Conservation (phyloP, 2,888 invertebrate genomes). For the Leucozona laternaria region DNA sequence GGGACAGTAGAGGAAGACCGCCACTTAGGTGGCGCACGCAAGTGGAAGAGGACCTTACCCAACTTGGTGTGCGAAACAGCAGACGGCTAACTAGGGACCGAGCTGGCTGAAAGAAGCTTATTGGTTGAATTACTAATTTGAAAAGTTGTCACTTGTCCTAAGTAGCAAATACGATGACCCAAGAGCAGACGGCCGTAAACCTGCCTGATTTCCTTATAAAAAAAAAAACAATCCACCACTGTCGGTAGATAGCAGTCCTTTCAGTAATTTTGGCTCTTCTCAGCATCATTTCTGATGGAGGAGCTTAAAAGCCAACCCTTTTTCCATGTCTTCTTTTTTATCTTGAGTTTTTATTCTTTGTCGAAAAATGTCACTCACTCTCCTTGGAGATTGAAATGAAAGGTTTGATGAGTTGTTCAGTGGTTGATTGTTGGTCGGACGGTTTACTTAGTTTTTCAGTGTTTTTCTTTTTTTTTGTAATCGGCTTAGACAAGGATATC, state of each 20-base stretch:
- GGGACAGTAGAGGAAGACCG: no score
- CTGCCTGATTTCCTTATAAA: neutral
- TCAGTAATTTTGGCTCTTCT: conserved; percentile 34
- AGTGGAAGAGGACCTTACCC: no score
- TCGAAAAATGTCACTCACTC: conserved; percentile 46
- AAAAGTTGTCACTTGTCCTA: neutral
- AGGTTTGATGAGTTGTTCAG: conserved; percentile 33
- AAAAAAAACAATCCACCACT: neutral
- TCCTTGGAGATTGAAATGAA: conserved; percentile 9
- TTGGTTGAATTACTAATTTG: no score
- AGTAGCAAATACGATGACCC: neutral
- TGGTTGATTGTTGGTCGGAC: conserved; percentile 28
- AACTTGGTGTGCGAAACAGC: no score
- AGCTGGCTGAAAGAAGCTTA: no score
- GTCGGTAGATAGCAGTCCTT: neutral
- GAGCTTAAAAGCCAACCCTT: conserved; percentile 30
- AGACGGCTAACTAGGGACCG: no score
- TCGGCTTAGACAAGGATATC: conserved; percentile 51
- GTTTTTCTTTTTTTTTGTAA: conserved; percentile 14
- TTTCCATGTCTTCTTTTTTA: neutral
- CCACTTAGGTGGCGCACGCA: no score
- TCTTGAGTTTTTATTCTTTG: neutral
- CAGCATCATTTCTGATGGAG: conserved; percentile 57
- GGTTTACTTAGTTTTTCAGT: conserved; percentile 45
- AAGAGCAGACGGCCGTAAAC: neutral